Base-by-base conservation (phyloP, 2,888 invertebrate genomes). In the Cotesia congregata region DNA sequence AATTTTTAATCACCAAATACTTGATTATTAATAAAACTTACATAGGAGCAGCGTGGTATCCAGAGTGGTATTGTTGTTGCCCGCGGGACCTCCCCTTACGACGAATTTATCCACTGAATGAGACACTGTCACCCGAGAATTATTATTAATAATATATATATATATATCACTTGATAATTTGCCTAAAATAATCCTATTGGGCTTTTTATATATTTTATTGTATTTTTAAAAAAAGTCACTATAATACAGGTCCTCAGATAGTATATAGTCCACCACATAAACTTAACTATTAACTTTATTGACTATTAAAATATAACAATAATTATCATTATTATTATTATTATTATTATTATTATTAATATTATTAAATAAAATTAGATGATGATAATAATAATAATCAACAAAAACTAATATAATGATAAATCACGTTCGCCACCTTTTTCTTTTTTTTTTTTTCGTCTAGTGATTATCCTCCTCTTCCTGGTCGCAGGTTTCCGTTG, bases 11-110 rank as follows among this genome's bases (percentile, higher is more conserved):
- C 30, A 3, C 30, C 30, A 30, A 30, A 2, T 30, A 30, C 30
- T 30, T 30, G 2, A 30, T 30, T 30, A 79, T 79, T 75, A 59
- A 61, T 60, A 7, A 2, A 38, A 88, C 89, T 88, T 88, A 89
- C 89, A 87, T 88, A 88, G 85, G 84, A 89, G 87, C 88, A 88
- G 86, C 84, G 86, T 86, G 86, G 86, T 86, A 87, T 87, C 84
- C 86, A 86, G 87, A 88, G 87, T 87, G 88, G 83, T 85, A 84
- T 86, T 88, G 85, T 82, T 86, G 85, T 82, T 86, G 85, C 85
- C 85, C 86, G 82, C 86, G 80, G 86, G 86, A 86, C 85, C 84
- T 83, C 83, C 85, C 86, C 83, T 83, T 85, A 83, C 83, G 85
- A 83, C 83, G 85, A 86, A 87, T 84, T 83, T 86, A 88, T 87